Evolutionary conservation across 2,113 vertebrate species (phyloP).

Genomic region (Vulpes lagopus): DNA sequence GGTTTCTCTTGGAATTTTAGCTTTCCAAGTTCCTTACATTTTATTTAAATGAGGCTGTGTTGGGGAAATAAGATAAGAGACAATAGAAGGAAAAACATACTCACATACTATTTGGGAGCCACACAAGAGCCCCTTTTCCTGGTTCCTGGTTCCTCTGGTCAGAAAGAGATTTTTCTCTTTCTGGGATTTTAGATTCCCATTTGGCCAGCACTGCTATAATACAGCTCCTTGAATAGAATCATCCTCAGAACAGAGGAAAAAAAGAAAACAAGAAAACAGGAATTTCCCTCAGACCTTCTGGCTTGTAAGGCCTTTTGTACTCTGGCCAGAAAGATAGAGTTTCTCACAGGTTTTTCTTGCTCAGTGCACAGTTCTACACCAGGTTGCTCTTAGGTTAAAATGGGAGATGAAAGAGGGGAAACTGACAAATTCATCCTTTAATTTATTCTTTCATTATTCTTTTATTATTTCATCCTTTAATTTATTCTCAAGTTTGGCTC

Average conservation of each 20-base stretch:
- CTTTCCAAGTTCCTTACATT: neutral
- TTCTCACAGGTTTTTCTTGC: neutral
- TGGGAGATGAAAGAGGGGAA: neutral
- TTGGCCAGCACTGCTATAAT: accelerated
- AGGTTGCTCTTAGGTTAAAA: neutral
- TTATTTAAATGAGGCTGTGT: neutral
- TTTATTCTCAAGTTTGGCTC: neutral
- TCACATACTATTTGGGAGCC: neutral
- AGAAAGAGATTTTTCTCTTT: neutral
- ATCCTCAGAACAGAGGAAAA: neutral
- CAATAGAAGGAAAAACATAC: neutral
- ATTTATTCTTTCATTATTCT: no score
- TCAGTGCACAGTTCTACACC: accelerated
- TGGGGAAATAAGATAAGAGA: neutral
- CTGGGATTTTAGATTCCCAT: neutral
- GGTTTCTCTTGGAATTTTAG: neutral
- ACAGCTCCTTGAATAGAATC: neutral
- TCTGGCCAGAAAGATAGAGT: neutral
- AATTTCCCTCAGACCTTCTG: neutral
- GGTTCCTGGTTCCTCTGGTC: neutral
- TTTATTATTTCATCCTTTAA: neutral
- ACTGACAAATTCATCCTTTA: neutral
- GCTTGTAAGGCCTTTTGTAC: neutral
- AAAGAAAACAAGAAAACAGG: neutral
- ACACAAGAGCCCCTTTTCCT: neutral